A percentile compares a stretch with the other conserved stretches of the same genome.
Conservation (phyloP, 2,797 vertebrate genomes). For the Sebastes jordani region DNA sequence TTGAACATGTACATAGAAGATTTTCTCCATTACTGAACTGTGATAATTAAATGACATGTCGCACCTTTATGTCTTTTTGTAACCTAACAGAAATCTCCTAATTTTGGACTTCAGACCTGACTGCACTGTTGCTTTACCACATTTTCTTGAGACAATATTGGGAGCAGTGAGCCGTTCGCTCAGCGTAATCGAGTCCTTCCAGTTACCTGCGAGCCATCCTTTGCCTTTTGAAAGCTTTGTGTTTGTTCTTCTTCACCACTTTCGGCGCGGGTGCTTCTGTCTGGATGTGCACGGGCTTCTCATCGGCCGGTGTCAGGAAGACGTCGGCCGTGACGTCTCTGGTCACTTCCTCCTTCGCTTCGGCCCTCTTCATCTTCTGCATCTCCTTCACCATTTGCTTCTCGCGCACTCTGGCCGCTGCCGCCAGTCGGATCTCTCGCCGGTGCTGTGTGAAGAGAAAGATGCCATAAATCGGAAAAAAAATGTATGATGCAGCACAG, state of each 20-base stretch:
- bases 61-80: background rate
- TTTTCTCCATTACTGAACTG: background rate
- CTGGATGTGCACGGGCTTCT: slow-evolving; percentile 79
- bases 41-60: background rate
- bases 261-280: slow-evolving; percentile 82
- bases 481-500: background rate
- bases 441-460: slow-evolving; percentile 83
- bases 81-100: background rate
- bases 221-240: slow-evolving; percentile 88
- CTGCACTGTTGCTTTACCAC: background rate
- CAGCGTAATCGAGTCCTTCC: slow-evolving; percentile 8
- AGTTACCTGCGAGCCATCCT: slow-evolving; percentile 77
- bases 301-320: slow-evolving; percentile 86
- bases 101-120: background rate
- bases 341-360: slow-evolving; percentile 75
- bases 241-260: slow-evolving; percentile 81
- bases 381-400: slow-evolving; percentile 92
- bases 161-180: background rate
- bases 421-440: slow-evolving; percentile 83
- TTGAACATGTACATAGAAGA: background rate
- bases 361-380: slow-evolving; percentile 85
- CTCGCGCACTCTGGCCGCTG: slow-evolving; percentile 89
- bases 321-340: slow-evolving; percentile 90
- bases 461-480: background rate
- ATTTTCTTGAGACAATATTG: background rate